These are phyloP conservation scores for Corydoras maculifer DNA, from an alignment of 2,113 vertebrate species.

Conservation along the genomic window DNA sequence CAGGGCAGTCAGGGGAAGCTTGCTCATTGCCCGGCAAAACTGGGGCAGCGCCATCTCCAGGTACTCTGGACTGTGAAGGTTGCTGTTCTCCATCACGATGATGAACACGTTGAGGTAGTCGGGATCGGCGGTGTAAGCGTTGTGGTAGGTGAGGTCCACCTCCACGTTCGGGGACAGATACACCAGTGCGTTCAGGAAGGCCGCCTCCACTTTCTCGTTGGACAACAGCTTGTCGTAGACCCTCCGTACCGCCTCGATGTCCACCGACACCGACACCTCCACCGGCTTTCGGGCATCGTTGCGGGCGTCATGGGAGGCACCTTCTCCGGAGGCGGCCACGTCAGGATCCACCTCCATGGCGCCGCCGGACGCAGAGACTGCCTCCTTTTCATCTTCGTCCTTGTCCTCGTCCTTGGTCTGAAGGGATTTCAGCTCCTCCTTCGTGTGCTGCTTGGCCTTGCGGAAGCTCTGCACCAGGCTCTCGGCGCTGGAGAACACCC, in stretches of 20 bases:
- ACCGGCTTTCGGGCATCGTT: constrained; percentile 68
- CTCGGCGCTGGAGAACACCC: constrained; percentile 88
- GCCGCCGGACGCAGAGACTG: constrained; percentile 62
- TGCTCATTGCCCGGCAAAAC: constrained; percentile 98
- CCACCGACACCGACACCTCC: constrained; percentile 84
- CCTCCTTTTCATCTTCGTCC: constrained; percentile 95
- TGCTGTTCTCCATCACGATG: constrained; percentile 94
- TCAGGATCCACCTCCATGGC: constrained; percentile 82
- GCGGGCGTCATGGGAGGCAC: constrained; percentile 64
- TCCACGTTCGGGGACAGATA: constrained; percentile 94
- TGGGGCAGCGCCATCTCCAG: constrained; percentile 89
- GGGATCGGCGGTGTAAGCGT: no score
- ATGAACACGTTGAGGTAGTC: constrained; percentile 83
- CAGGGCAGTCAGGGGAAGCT: constrained; percentile 83
- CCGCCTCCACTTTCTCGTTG: constrained; percentile 86
- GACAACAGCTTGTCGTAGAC: constrained; percentile 83
- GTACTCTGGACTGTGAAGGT: constrained; percentile 97
- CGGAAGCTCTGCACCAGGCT: constrained; percentile 88
- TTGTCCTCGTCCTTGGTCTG: constrained; percentile 97
- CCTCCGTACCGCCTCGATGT: constrained; percentile 82
- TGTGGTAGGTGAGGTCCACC: constrained; percentile 72
- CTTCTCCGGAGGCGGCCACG: constrained; percentile 72
- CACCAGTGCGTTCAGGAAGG: constrained; percentile 90
- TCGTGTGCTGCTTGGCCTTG: constrained; percentile 72
- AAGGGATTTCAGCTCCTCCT: constrained; percentile 86